Evolutionary conservation across 2,797 vertebrate species (phyloP), one percentile per base, ranked within the genome.

Genomic region (Scolopax bukidnonensis): DNA sequence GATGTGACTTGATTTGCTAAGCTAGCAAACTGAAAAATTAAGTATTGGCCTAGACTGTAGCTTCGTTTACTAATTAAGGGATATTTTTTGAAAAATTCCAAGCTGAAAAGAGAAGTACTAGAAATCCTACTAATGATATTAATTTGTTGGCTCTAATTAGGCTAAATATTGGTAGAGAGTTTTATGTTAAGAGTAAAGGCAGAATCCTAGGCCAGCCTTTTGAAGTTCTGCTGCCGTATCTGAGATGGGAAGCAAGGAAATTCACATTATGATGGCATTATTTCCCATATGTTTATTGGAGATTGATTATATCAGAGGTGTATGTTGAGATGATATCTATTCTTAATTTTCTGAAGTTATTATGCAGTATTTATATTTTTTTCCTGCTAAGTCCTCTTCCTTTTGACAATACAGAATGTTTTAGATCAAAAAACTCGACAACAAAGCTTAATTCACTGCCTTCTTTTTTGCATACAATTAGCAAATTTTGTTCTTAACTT

Each of bases 401-500:
- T 95, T 96, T 93, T 84, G 65, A 61, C 69, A 50, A 32, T 84
- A 50, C 10, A 47, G 59, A 84, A 47, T 65, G 20, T 9, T 73
- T 73, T 60, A 73, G 77, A 95, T 95, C 90, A 96, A 97, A 97
- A 95, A 95, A 23, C 41, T 67, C 25, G 94, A 92, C 45, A 94
- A 87, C 82, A 96, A 89, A 97, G 78, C 9, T 56, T 47, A 84
- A 57, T 89, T 95, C 87, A 86, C 60, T 92, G 67, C 87, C 80
- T 78, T 56, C 84, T 96, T 95, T 84, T 96, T 92, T 81, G 78
- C 89, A 75, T 92, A 75, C 67, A 97, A 95, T 97, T 97, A 97
- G 80, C 53, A 92, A 95, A 96, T 97, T 96, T 96, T 96, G 59
- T 92, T 97, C 79, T 81, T 93, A 92, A 79, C 47, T 95, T 95